Base-by-base conservation (phyloP, 1,140 invertebrate genomes). In the Augochlora pura region DNA sequence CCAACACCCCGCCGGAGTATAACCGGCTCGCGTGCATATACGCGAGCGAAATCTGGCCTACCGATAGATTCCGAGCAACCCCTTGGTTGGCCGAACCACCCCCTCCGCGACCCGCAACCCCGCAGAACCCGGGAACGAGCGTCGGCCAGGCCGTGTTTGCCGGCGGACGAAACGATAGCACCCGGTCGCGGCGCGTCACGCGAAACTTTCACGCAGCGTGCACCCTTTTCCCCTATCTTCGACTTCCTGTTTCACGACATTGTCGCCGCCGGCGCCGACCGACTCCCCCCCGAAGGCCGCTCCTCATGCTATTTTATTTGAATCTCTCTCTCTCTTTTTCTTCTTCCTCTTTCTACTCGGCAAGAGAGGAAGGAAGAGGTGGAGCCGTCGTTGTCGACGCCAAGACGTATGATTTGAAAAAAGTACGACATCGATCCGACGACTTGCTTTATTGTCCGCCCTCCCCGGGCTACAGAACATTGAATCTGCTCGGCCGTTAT, bases 1-100 rank as follows among this genome's bases (percentile, higher is more conserved):
- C 42, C 42, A 12, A 46, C 42, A 12, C 42, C 42, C 12, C 42
- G 32, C 42, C 14, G 42, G 42, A 27, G 8, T 18, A n/a, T n/a
- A 14, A n/a, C 39, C 49, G 38, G 74, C 68, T 80, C 82, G 80
- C 81, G 62, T 79, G 77, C 60, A 60, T 60, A 60, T 60, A 54
- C 71, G 73, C 66, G 62, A 60, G 69, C 62, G 52, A 79, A 84
- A 82, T 84, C 82, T 82, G 80, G 66, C 81, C 80, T 62, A 71
- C 67, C 82, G 82, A 84, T 82, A 82, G 82, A 84, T 84, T 76
- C 81, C 83, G 71, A 76, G 70, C 83, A 77, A 68, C 72, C 81
- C 81, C 81, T 72, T 59, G 62, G 38, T 68, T 21, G n/a, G 54
- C 66, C 14, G 49, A 5, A 7, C 49, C 4, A 75, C 80, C 69